Conservation (phyloP, 1,140 invertebrate genomes). For the Anoplophora glabripennis region DNA sequence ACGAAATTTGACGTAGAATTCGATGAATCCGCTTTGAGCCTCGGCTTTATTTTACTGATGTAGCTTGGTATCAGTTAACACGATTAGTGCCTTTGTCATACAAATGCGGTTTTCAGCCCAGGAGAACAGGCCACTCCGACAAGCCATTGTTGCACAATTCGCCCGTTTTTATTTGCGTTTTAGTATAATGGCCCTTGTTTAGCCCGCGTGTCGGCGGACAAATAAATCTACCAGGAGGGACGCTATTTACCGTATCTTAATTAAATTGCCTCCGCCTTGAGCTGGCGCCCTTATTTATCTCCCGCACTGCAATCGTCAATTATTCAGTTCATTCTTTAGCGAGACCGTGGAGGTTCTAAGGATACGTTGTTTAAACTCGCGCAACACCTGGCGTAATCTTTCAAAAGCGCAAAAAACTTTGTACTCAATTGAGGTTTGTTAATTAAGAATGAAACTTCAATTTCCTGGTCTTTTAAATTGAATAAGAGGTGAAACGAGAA, state of each 20-base stretch:
- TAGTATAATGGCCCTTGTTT: constrained; percentile 10
- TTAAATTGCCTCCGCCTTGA: constrained; percentile 10
- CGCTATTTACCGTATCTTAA: constrained; percentile 15
- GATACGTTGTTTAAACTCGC: too few relatives aligned
- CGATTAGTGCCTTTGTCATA: constrained; percentile 25
- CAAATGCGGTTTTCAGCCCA: constrained; percentile 8
- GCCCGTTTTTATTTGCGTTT: constrained; percentile 15
- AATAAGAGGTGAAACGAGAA: too few relatives aligned
- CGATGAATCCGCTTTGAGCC: too few relatives aligned
- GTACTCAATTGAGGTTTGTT: too few relatives aligned
- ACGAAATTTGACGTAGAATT: too few relatives aligned
- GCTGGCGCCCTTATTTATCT: background rate
- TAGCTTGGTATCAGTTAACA: constrained; percentile 17
- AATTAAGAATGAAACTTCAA: too few relatives aligned
- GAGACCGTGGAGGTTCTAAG: too few relatives aligned
- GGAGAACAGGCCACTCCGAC: constrained; percentile 13
- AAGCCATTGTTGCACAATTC: constrained; percentile 19
- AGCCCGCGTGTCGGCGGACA: constrained; percentile 12
- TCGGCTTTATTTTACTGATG: constrained; percentile 2
- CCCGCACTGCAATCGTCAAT: background rate
- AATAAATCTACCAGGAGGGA: constrained; percentile 20
- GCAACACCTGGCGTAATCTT: too few relatives aligned
- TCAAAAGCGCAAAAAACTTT: too few relatives aligned
- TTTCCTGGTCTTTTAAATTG: too few relatives aligned
- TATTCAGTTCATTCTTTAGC: too few relatives aligned